Conservation (phyloP, 2,113 vertebrate species). For the Dromiciops gliroides region DNA sequence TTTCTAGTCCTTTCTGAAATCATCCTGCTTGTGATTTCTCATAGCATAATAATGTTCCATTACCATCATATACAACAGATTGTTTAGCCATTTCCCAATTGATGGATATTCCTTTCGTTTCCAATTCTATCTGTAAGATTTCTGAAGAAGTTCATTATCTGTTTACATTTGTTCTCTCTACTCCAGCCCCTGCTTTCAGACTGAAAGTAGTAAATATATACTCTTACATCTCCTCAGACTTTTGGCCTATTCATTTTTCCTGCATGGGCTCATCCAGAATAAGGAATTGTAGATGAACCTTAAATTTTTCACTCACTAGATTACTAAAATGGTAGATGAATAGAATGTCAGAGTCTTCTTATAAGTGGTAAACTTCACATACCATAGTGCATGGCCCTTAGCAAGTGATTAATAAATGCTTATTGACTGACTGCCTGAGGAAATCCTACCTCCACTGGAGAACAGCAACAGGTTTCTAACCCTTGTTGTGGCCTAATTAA, state of each 20-base stretch:
- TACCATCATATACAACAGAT: too few relatives aligned
- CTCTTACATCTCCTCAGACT: neutral
- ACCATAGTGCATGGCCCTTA: neutral
- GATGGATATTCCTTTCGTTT: too few relatives aligned
- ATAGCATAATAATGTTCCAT: too few relatives aligned
- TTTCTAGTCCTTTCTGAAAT: too few relatives aligned
- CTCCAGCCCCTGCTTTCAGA: neutral
- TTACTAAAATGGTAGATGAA: neutral
- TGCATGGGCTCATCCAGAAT: neutral
- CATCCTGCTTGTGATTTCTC: too few relatives aligned
- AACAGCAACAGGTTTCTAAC: neutral
- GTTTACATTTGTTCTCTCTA: neutral
- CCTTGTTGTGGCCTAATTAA: neutral
- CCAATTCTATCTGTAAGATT: neutral
- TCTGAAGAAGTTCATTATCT: neutral
- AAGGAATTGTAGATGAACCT: neutral
- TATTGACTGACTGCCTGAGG: neutral
- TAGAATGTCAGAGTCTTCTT: neutral
- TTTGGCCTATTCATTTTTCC: neutral
- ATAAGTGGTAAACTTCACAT: neutral
- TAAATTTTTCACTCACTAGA: neutral
- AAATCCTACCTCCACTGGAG: neutral
- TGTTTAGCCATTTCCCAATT: too few relatives aligned
- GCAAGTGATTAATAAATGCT: neutral
- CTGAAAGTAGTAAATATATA: neutral